Evolutionary conservation across 2,888 invertebrate genomes (phyloP), one percentile per base, ranked within the genome.

Genomic region (Sinodicranocentrus sp.): DNA sequence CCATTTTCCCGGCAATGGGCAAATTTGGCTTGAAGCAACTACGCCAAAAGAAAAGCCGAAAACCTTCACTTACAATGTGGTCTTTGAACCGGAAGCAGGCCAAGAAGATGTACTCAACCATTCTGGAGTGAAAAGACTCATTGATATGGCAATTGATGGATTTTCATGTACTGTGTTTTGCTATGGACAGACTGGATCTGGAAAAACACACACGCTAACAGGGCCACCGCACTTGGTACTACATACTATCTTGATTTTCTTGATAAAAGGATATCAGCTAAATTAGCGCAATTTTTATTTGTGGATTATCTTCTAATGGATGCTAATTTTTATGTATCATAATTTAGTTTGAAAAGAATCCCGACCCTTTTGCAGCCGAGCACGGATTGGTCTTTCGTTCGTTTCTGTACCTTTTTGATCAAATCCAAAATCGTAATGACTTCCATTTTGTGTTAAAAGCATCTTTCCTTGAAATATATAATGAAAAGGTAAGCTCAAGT

Each of bases 151-250:
- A 0, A 94, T 98, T 44, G 97, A 97, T 90, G 98, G 98, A 23
- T 98, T 97, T 91, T 95, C 96, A 33, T 97, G 97, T 90, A 98
- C 98, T 0, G 96, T 95, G 26, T 96, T 98, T 91, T 98, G 98
- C 90, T 98, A 98, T 91, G 98, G 98, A 0, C 98, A 98, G 92
- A 98, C 98, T 0, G 98, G 98, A 57, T 97, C 97, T 88, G 98
- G 98, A 3, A 98, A 98, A 92, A 98, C 98, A 0, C 97, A 98
- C 90, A 98, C 98, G 0, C 93, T 98, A 76, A 98, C 98, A 0
- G 98, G 98, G 86, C 96, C 96, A 13, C 96, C 97, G 0, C 94
- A 95, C 88, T 91, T 96, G 92, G 96, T 96, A 91, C 17, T n/a
- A n/a, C n/a, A n/a, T n/a, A n/a, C n/a, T n/a, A n/a, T n/a, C n/a